Evolutionary conservation across 2,797 vertebrate genomes (phyloP).

Genomic region (Catostomus latipinnis): DNA sequence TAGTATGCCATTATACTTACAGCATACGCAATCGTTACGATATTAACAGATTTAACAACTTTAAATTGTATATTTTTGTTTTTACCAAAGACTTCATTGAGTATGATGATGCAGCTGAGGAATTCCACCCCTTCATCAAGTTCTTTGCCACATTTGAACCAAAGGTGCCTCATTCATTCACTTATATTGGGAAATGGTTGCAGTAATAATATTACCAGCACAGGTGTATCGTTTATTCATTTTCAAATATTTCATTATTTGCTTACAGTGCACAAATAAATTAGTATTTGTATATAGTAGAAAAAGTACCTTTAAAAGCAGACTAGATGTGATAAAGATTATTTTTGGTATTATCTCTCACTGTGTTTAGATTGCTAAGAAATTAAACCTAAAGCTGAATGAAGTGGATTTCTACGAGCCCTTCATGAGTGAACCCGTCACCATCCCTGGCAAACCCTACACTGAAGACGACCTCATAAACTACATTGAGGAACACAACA

Average conservation of each 20-base stretch:
- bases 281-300: no score
- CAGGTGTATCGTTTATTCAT: no score
- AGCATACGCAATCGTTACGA: background rate
- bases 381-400: constrained; percentile 86
- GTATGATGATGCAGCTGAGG: constrained; percentile 86
- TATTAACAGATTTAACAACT: no score
- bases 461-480: constrained; percentile 85
- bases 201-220: no score
- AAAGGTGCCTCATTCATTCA: constrained; percentile 71
- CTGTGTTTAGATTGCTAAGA: constrained; percentile 84
- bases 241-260: no score
- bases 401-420: constrained; percentile 92
- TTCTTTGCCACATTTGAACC: constrained; percentile 91
- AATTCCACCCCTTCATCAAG: constrained; percentile 91
- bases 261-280: no score
- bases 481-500: constrained; percentile 87
- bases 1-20: constrained; percentile 49
- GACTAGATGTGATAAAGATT: no score
- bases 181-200: background rate
- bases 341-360: background rate
- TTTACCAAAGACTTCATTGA: constrained; percentile 83
- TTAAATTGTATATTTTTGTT: background rate
- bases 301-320: background rate
- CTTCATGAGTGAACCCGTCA: constrained; percentile 85
- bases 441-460: constrained; percentile 90